Conservation (phyloP, 2,888 invertebrate species). For the Lasioglossum morio region DNA sequence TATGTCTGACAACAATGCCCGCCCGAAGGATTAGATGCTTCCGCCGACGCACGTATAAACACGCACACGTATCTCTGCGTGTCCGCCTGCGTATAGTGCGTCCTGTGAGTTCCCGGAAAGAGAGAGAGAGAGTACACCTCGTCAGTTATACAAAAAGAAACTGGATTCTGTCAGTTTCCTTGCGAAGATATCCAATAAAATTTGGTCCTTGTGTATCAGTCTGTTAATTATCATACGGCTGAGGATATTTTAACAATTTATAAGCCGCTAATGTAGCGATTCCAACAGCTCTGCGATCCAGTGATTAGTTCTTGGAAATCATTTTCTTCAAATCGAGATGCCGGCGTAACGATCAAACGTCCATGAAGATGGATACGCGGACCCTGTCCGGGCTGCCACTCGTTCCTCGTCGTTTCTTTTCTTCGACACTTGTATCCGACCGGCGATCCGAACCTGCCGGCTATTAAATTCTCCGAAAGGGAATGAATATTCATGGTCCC, state of each 20-base stretch:
- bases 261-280: background rate
- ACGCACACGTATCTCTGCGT: slow-evolving; percentile 33
- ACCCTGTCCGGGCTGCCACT: slow-evolving; percentile 13
- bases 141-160: slow-evolving; percentile 8
- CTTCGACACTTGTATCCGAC: slow-evolving; percentile 53
- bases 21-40: slow-evolving; percentile 82
- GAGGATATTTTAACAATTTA: background rate
- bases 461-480: slow-evolving; percentile 71
- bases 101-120: background rate
- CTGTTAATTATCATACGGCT: background rate
- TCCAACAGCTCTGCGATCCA: background rate
- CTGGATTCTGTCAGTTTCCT: background rate
- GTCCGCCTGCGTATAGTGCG: background rate
- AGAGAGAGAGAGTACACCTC: slow-evolving; percentile 23
- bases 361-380: slow-evolving; percentile 2
- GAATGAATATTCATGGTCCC: slow-evolving; percentile 70
- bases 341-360: slow-evolving; percentile 31
- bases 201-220: background rate
- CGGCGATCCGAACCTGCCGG: slow-evolving; percentile 35
- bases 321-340: background rate
- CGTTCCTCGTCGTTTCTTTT: slow-evolving; percentile 49
- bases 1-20: slow-evolving; percentile 83
- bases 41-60: slow-evolving; percentile 67
- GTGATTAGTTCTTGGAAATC: background rate
- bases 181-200: background rate